These are phyloP conservation scores for Aphodius granarius DNA, from an alignment of 2,888 invertebrate genomes.

Conservation along the genomic window DNA sequence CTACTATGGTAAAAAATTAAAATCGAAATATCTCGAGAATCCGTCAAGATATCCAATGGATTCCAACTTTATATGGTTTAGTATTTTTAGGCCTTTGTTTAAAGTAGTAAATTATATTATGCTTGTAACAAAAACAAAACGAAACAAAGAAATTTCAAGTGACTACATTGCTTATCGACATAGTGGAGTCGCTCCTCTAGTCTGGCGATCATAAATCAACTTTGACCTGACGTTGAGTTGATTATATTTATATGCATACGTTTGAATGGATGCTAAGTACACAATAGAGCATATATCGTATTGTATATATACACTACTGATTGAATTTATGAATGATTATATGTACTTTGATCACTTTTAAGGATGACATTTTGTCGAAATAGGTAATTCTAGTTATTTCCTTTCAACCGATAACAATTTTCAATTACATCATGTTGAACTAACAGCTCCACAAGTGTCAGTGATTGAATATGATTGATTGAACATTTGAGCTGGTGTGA, in stretches of 20 bases:
- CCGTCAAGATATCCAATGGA: background rate
- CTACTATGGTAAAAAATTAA: background rate
- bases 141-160: background rate
- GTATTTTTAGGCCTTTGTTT: background rate
- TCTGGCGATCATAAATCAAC: too few relatives aligned
- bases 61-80: background rate
- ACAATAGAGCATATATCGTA: too few relatives aligned
- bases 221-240: too few relatives aligned
- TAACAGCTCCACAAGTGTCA: background rate
- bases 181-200: too few relatives aligned
- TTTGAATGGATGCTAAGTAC: too few relatives aligned
- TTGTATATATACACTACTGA: too few relatives aligned
- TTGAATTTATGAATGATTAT: too few relatives aligned
- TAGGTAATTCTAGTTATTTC: background rate
- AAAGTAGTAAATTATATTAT: too few relatives aligned
- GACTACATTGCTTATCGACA: too few relatives aligned
- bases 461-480: background rate
- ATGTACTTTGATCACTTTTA: too few relatives aligned
- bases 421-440: background rate
- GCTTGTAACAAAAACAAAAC: background rate
- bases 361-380: background rate
- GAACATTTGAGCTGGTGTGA: background rate
- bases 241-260: too few relatives aligned
- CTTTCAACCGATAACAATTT: background rate
- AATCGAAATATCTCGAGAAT: background rate